Percentiles rank a stretch among this genome's conserved stretches.
These are phyloP conservation scores for Coptodon bakossiorum DNA, from an alignment of 2,113 vertebrate species.

Conservation along the genomic window DNA sequence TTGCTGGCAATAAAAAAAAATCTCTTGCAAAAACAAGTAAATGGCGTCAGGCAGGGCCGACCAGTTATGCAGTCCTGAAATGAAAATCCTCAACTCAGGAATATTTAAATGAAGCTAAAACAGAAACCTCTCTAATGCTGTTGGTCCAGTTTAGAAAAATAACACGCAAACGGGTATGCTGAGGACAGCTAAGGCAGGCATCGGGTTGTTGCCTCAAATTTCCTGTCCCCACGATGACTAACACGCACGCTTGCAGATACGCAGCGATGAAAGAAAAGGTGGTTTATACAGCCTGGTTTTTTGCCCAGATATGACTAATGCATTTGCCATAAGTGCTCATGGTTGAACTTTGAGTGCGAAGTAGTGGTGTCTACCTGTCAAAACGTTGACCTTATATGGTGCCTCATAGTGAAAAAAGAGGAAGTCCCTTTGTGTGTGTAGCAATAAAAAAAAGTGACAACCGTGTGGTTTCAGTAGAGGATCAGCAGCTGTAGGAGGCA, in stretches of 20 bases:
- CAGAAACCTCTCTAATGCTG: neutral
- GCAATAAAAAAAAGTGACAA: constrained; percentile 15
- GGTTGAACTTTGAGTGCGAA: neutral
- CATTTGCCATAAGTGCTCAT: neutral
- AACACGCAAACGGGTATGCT: neutral
- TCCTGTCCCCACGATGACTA: constrained; percentile 22
- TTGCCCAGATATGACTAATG: neutral
- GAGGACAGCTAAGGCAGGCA: constrained; percentile 5
- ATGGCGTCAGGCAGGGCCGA: neutral
- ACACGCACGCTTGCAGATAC: neutral
- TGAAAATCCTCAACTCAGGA: neutral
- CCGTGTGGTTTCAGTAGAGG: neutral
- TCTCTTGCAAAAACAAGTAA: neutral
- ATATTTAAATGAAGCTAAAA: neutral
- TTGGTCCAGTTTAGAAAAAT: neutral
- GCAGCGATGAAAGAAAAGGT: neutral
- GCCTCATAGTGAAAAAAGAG: constrained; percentile 5
- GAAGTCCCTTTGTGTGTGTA: constrained; percentile 28
- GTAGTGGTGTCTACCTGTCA: constrained; percentile 16
- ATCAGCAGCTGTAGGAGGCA: constrained; percentile 36
- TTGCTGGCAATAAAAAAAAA: neutral
- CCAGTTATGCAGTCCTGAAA: neutral
- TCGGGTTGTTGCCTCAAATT: neutral
- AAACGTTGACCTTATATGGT: constrained; percentile 62
- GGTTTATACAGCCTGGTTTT: neutral